Conservation (phyloP, 2,113 vertebrate genomes). For the Gadus chalcogrammus region DNA sequence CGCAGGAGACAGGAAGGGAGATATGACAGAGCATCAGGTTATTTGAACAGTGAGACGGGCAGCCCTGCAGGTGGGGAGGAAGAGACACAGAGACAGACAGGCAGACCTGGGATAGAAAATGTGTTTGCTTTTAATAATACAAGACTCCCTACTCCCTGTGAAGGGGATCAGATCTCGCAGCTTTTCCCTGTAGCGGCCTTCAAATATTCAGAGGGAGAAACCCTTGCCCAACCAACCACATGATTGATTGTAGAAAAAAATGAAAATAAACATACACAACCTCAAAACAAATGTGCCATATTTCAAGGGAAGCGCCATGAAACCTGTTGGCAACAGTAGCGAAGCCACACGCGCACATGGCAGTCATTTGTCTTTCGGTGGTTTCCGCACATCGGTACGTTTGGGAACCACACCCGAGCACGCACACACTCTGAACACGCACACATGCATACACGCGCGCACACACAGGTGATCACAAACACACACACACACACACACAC, state of each 20-base stretch:
- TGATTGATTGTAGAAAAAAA: constrained; percentile 27
- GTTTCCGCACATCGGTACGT: constrained; percentile 33
- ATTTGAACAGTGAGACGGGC: too few species aligned
- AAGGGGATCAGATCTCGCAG: too few species aligned
- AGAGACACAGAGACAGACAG: constrained; percentile 7
- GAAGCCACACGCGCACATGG: constrained; percentile 58
- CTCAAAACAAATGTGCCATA: constrained; percentile 1
- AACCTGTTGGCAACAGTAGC: constrained; percentile 36
- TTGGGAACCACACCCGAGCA: constrained; percentile 24
- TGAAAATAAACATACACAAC: too few species aligned
- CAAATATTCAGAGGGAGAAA: constrained; percentile 27
- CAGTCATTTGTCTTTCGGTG: constrained; percentile 53
- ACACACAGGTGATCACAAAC: not conserved
- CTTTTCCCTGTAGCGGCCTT: not conserved
- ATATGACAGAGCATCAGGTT: not conserved
- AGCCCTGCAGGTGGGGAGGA: too few species aligned
- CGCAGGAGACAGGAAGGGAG: not conserved
- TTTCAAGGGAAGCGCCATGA: constrained; percentile 40
- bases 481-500: not conserved
- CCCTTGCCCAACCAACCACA: constrained; percentile 35
- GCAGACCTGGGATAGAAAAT: constrained; percentile 19
- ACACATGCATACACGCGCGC: not conserved
- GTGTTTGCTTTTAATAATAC: not conserved
- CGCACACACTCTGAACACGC: not conserved
- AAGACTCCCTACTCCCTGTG: too few species aligned